These are phyloP conservation scores for Eulemur mongoz DNA, from an alignment of 2,797 vertebrate species.

Conservation along the genomic window DNA sequence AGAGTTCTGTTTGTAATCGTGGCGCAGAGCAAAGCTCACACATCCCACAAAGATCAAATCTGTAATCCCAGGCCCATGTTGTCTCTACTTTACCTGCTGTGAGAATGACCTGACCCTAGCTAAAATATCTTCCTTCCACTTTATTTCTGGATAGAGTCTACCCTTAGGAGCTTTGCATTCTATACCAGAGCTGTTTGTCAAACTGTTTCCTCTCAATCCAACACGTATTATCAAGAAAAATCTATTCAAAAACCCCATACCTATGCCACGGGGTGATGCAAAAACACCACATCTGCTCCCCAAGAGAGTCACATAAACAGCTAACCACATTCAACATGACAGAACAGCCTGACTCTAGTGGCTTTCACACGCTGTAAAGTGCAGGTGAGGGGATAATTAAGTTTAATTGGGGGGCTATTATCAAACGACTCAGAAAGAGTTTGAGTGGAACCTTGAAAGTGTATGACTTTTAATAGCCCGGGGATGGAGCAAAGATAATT, in stretches of 20 bases:
- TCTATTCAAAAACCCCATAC: neutral
- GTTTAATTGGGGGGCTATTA: slow-evolving; percentile 11
- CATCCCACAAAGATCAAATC: neutral
- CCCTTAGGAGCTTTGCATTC: neutral
- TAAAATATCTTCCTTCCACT: neutral
- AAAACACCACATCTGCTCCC: neutral
- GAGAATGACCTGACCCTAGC: neutral
- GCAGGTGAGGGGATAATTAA: slow-evolving; percentile 21
- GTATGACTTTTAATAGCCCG: neutral
- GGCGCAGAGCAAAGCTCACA: neutral
- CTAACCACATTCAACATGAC: neutral
- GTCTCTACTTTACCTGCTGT: neutral
- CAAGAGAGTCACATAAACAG: neutral
- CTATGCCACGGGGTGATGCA: neutral
- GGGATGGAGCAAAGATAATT: slow-evolving; percentile 15
- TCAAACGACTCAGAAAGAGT: neutral
- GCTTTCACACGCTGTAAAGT: neutral
- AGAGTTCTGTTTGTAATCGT: neutral
- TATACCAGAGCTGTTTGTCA: neutral
- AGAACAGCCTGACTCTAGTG: neutral
- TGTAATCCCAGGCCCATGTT: neutral
- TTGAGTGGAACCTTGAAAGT: neutral
- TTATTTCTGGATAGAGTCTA: slow-evolving; percentile 5
- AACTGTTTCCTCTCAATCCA: neutral
- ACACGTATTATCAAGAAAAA: neutral